Conservation (phyloP, 92 coral and sea anemone genomes). For the Metridium senile region DNA sequence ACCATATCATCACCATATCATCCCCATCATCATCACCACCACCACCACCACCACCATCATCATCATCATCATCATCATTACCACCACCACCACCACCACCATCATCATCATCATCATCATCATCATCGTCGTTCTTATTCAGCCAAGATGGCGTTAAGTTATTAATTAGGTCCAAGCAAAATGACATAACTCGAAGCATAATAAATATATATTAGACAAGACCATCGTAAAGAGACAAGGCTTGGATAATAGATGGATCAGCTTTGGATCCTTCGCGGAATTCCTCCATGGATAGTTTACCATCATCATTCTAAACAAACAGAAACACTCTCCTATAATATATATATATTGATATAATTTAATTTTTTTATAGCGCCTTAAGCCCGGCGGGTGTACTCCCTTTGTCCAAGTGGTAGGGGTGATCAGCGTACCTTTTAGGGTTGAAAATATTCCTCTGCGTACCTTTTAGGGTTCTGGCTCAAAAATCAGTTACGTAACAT, state of each 20-base stretch:
- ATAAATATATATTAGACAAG: conserved; percentile 43
- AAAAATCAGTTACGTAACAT: too few species aligned
- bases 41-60: neutral
- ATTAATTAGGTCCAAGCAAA: neutral
- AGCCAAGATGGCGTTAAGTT: neutral
- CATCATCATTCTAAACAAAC: conserved; percentile 81
- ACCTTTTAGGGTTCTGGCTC: too few species aligned
- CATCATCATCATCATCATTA: neutral
- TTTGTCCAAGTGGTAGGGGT: too few species aligned
- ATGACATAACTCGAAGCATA: neutral
- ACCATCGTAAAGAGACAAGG: conserved; percentile 89
- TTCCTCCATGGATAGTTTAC: conserved; percentile 94
- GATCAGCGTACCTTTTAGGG: too few species aligned
- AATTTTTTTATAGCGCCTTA: too few species aligned
- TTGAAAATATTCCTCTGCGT: too few species aligned
- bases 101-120: neutral
- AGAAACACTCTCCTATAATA: too few species aligned
- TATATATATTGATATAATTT: too few species aligned
- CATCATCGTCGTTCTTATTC: neutral
- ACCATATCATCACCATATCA: neutral
- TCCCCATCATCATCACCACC: neutral
- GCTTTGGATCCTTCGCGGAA: conserved; percentile 97
- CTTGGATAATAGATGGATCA: conserved; percentile 98
- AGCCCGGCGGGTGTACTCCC: too few species aligned
- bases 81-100: neutral